Evolutionary conservation across 1,140 invertebrate genomes (phyloP).

Genomic region (Caenorhabditis tropicalis): DNA sequence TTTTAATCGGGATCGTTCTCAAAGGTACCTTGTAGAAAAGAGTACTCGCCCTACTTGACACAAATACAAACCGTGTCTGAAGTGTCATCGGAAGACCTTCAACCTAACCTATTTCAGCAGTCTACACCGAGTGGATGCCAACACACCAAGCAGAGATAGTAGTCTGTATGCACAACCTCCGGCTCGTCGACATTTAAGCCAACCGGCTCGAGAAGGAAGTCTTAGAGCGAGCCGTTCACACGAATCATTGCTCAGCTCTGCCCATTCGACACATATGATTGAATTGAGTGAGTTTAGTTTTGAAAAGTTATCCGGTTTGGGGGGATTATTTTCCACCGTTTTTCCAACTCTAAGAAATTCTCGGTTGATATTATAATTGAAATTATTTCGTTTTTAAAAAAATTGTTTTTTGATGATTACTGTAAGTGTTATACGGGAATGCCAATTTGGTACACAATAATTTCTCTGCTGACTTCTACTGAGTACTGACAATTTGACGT

Average conservation of each 20-base stretch:
- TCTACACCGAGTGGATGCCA: constrained; percentile 26
- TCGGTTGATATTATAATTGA: no score
- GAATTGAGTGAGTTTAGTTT: constrained; percentile 53
- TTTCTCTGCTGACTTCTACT: no score
- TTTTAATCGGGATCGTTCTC: background rate
- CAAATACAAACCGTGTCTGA: constrained; percentile 11
- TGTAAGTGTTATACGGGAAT: no score
- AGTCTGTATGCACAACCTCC: constrained; percentile 34
- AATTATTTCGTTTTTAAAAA: no score
- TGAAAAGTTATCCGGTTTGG: background rate
- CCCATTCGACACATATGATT: constrained; percentile 61
- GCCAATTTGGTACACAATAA: no score
- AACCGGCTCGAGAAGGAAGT: constrained; percentile 39
- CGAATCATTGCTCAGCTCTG: constrained; percentile 56
- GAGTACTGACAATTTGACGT: no score
- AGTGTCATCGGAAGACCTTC: background rate
- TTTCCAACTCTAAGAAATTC: no score
- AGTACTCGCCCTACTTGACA: constrained; percentile 41
- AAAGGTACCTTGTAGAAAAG: background rate
- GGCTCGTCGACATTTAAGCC: constrained; percentile 44
- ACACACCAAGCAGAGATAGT: constrained; percentile 35
- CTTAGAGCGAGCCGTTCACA: constrained; percentile 60
- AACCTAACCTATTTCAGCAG: background rate
- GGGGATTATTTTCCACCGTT: background rate
- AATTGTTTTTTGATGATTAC: no score